Percentiles rank a stretch among this genome's conserved stretches.
phyloP scores from a whole-genome alignment of 2,797 vertebrate species.

The Allobates femoralis region DNA sequence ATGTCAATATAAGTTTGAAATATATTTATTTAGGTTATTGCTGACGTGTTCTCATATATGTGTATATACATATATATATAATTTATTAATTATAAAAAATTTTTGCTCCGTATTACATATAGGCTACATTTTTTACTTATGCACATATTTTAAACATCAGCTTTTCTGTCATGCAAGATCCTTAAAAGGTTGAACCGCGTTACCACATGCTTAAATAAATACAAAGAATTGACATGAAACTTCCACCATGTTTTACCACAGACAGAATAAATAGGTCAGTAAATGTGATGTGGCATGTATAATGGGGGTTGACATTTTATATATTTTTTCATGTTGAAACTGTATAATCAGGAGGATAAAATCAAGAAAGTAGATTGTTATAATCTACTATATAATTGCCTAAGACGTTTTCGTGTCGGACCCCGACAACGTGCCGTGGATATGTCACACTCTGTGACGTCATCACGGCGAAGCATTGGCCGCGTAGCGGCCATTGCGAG shows the following conservation, averaged over 20 bases:
- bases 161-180: neutral
- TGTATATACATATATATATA: too few species aligned
- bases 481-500: too few species aligned
- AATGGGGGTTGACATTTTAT: neutral
- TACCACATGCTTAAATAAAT: neutral
- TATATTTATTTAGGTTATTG: too few species aligned
- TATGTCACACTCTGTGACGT: too few species aligned
- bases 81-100: too few species aligned
- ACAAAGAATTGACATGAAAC: neutral
- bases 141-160: neutral
- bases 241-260: neutral
- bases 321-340: neutral
- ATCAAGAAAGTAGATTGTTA: neutral
- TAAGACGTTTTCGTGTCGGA: too few species aligned
- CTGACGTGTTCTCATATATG: too few species aligned
- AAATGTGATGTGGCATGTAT: neutral
- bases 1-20: too few species aligned
- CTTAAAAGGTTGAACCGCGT: neutral
- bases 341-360: neutral
- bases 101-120: neutral
- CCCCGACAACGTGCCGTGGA: too few species aligned
- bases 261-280: neutral
- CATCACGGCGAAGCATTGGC: too few species aligned
- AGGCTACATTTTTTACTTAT: neutral
- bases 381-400: too few species aligned